Evolutionary conservation across 2,113 vertebrate species (phyloP), one percentile per base, ranked within the genome.

Genomic region (Chaetura pelagica): DNA sequence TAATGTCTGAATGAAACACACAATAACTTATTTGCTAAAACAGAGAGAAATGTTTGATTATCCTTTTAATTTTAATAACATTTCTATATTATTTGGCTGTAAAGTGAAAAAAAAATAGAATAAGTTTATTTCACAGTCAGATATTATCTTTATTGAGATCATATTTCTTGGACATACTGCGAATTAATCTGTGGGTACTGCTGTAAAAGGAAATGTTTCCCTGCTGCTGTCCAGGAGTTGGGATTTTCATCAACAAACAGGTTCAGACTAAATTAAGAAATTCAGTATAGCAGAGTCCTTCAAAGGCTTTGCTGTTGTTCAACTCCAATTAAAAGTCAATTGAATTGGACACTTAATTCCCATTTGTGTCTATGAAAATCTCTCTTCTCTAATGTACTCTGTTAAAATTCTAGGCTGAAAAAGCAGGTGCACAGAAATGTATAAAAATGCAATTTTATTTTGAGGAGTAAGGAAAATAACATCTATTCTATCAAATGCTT

Each of bases 321-420:
- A 89, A 46, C 26, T 93, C 52, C 93, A 90, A 91, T 93, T 96
- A 96, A 93, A 93, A 94, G 78, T 63, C 85, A 90, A 77, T 95
- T 90, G 90, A 88, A 78, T 75, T 46, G 85, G 93, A 94, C 94
- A 92, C n/a, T 90, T 57, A 89, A 93, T 94, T 96, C 93, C 93
- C 94, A 92, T 89, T 74, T 94, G 85, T 88, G 76, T 12, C 94
- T 87, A 68, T 79, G 93, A 89, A 96, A 96, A 96, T 77, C 82
- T 84, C 76, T 87, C 52, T 63, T 49, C 90, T 94, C 23, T 32
- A 68, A 84, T 40, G 61, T 34, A 30, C 76, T 44, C 48, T 61
- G 64, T 34, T 92, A 14, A 42, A 64, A 3, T 35, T 81, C 83
- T 32, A 52, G 63, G 48, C 72, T 86, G 79, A 35, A 84, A 67